A percentile compares a stretch with the other conserved stretches of the same genome.
These are phyloP conservation scores for Papilio machaon DNA, from an alignment of 1,140 invertebrate species.

Conservation along the genomic window DNA sequence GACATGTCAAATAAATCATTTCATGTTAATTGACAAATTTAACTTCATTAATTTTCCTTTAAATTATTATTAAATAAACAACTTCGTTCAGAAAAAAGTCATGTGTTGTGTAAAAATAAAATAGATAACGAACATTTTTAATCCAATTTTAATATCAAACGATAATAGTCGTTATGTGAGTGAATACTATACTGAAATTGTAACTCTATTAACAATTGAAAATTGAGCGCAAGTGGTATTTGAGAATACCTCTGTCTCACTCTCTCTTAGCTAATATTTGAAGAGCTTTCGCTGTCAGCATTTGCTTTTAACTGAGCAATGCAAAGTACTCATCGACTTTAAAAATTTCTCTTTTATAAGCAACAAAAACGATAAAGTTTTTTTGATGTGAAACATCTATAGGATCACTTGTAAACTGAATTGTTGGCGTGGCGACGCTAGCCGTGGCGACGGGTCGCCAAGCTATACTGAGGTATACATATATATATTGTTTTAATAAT, in stretches of 20 bases:
- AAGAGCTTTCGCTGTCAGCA: background rate
- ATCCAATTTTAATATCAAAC: background rate
- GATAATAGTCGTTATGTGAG: background rate
- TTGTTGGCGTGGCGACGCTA: too few relatives aligned
- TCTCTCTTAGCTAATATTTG: constrained; percentile 29
- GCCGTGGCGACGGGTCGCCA: too few relatives aligned
- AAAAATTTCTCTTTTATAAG: background rate
- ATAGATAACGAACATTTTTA: background rate
- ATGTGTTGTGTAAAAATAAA: background rate
- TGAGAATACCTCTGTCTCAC: background rate
- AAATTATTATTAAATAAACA: too few relatives aligned
- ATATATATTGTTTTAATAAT: too few relatives aligned
- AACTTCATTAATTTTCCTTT: too few relatives aligned
- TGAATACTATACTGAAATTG: background rate
- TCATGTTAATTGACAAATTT: too few relatives aligned
- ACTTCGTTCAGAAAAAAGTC: too few relatives aligned
- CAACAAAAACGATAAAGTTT: background rate
- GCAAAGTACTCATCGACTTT: constrained; percentile 16
- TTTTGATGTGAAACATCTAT: too few relatives aligned
- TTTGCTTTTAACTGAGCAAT: constrained; percentile 27
- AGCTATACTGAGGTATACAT: too few relatives aligned
- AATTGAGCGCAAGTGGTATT: constrained; percentile 14
- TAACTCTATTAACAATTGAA: background rate
- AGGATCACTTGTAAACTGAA: too few relatives aligned
- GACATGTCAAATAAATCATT: too few relatives aligned